Base-by-base conservation (phyloP, 2,113 vertebrate species). In the Egretta garzetta region DNA sequence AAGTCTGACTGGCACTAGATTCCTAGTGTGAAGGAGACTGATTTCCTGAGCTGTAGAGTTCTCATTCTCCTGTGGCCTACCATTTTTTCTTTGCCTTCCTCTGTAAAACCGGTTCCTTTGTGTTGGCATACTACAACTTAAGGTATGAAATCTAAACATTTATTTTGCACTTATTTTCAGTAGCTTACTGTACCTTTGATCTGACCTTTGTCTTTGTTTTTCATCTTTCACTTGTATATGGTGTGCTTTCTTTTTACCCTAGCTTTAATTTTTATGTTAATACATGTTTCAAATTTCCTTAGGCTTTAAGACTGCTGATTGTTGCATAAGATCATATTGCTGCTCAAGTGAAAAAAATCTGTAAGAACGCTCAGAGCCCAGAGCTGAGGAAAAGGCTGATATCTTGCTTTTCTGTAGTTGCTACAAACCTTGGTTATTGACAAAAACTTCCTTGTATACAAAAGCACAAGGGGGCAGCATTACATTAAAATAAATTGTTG, bases 391-490 rank as follows among this genome's bases (percentile, higher is more conserved):
- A 94, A 90, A 92, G 74, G 27, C 77, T 13, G 27, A 33, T 72
- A 52, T 86, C 82, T 93, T 72, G 50, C 35, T 30, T 91, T 89
- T 86, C 75, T 81, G 87, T 64, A 89, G 80, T 88, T 73, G 67
- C 62, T 79, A 59, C 75, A 91, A 70, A 83, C 67, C 82, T 96
- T 83, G 20, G 72, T 87, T 97, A 94, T 97, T 97, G 96, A 96
- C 91, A 95, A 88, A 95, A 97, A 93, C 95, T 97, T 97, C 79
- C 88, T 88, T 86, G 96, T 97, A 82, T 81, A 96, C 93, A 92
- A 95, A 97, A 98, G 97, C 97, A 98, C 97, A 98, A 98, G 97
- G 96, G 97, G 97, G 97, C 97, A 98, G 97, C 96, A 97, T 98
- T 97, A 97, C 97, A 98, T 96, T 98, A 97, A 98, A 98, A 98